Conservation (phyloP, 2,113 vertebrate species). For the Rhinoderma darwinii region DNA sequence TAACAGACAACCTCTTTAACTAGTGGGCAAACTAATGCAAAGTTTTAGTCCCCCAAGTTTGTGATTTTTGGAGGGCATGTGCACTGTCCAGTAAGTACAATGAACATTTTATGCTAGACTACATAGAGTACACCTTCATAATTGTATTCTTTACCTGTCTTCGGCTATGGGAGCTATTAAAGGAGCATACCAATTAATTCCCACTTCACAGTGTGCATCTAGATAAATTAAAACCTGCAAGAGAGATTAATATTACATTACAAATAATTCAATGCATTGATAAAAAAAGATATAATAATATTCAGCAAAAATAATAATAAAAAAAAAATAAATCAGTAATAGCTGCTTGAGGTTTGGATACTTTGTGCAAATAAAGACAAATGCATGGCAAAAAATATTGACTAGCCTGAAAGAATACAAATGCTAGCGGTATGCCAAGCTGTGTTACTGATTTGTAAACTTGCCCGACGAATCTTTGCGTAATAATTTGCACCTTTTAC, state of each 20-base stretch:
- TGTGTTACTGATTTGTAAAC: too few species aligned
- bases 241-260: conserved; percentile 51
- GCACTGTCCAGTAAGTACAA: background rate
- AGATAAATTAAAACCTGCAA: conserved; percentile 94
- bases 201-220: conserved; percentile 98
- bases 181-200: conserved; percentile 94
- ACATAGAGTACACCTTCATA: too few species aligned
- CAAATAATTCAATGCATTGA: background rate
- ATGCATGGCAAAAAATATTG: too few species aligned
- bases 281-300: background rate
- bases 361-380: too few species aligned
- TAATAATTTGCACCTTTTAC: too few species aligned
- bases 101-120: background rate
- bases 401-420: too few species aligned
- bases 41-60: background rate
- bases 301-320: too few species aligned
- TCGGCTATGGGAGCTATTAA: conserved; percentile 94
- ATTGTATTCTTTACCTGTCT: conserved; percentile 86
- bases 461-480: too few species aligned
- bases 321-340: too few species aligned
- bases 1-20: background rate
- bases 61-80: background rate
- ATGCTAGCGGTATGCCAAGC: too few species aligned
- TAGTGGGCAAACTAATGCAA: background rate
- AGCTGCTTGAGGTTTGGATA: too few species aligned